These are phyloP conservation scores for Cydia splendana DNA, from an alignment of 1,140 invertebrate genomes.

Conservation along the genomic window DNA sequence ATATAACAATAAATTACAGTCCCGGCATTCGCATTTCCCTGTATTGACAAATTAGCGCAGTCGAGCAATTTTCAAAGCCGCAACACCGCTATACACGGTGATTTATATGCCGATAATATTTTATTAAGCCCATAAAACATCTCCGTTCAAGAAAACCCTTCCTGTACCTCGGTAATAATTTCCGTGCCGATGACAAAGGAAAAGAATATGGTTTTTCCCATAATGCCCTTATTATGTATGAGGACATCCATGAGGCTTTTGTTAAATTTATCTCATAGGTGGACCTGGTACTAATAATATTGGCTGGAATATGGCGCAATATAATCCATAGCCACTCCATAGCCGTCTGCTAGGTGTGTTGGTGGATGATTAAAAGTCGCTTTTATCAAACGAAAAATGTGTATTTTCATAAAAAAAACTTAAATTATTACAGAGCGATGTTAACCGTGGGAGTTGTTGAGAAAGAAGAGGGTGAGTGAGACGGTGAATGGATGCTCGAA, in stretches of 20 bases:
- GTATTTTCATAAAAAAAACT: too few relatives aligned
- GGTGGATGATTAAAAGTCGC: too few relatives aligned
- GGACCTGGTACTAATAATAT: background rate
- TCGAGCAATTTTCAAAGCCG: constrained; percentile 54
- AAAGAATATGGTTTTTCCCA: constrained; percentile 45
- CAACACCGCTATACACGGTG: constrained; percentile 55
- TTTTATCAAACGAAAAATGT: too few relatives aligned
- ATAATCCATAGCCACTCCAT: background rate
- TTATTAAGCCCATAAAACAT: constrained; percentile 70
- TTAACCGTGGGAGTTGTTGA: too few relatives aligned
- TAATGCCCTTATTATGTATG: constrained; percentile 23
- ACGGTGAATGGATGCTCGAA: too few relatives aligned
- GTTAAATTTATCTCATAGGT: constrained; percentile 14
- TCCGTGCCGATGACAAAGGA: constrained; percentile 49
- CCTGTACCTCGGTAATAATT: constrained; percentile 53
- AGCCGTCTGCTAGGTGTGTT: too few relatives aligned
- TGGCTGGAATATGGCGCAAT: background rate
- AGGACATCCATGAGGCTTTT: constrained; percentile 11
- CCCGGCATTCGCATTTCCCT: background rate
- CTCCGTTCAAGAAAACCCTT: constrained; percentile 54
- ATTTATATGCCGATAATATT: constrained; percentile 67
- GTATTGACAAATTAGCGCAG: constrained; percentile 39
- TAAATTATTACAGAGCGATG: too few relatives aligned
- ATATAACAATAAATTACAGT: background rate
- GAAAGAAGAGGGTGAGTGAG: too few relatives aligned